phyloP scores from a whole-genome alignment of 2,888 invertebrate genomes.

The Meghimatium bilineatum region DNA sequence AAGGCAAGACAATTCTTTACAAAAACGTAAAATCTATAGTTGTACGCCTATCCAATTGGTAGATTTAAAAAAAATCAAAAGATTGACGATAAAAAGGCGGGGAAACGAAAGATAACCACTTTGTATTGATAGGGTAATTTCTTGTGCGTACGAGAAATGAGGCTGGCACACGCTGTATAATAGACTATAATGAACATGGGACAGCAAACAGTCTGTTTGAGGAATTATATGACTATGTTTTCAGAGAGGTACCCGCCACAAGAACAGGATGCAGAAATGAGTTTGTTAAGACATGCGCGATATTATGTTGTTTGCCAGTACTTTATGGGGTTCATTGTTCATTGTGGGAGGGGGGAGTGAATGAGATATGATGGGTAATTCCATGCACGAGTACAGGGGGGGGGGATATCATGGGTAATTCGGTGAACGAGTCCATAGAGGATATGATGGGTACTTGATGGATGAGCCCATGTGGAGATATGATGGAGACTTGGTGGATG shows the following conservation, averaged over 20 bases:
- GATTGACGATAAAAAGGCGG: slow-evolving; percentile 29
- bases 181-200: background rate
- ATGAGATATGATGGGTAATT: no score
- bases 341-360: no score
- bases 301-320: no score
- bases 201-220: background rate
- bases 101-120: slow-evolving; percentile 15
- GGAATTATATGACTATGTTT: background rate
- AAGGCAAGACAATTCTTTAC: background rate
- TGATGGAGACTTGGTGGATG: no score
- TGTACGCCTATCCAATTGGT: slow-evolving; percentile 24
- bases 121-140: slow-evolving; percentile 30
- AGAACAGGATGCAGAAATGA: no score
- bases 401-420: no score
- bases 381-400: no score
- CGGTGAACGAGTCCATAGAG: no score
- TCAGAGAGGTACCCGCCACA: background rate
- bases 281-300: no score
- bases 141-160: background rate
- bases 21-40: background rate
- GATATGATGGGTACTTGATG: no score
- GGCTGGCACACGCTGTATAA: background rate
- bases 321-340: no score
- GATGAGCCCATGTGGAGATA: no score
- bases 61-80: slow-evolving; percentile 26